Conservation (phyloP, 2,113 vertebrate genomes). For the Corapipo altera region DNA sequence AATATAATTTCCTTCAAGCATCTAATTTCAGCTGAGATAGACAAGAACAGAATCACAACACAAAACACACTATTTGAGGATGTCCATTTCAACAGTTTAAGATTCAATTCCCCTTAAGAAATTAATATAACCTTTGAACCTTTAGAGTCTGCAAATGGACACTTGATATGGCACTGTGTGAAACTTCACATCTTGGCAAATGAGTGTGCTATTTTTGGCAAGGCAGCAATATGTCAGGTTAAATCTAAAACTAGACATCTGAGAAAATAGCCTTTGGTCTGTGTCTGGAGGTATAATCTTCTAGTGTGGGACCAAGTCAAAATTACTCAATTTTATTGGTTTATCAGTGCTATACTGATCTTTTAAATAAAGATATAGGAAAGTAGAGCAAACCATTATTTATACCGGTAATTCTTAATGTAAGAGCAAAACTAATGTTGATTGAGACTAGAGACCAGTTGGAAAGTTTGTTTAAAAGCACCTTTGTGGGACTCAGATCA, state of each 20-base stretch:
- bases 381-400: background rate
- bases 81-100: background rate
- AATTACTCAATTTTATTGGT: background rate
- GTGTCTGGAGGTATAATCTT: background rate
- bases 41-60: background rate
- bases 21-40: background rate
- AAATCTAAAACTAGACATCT: background rate
- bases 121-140: background rate
- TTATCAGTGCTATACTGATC: background rate
- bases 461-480: slow-evolving; percentile 1
- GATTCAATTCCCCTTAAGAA: background rate
- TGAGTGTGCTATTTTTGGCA: background rate
- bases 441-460: background rate
- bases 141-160: background rate
- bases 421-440: background rate
- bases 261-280: background rate
- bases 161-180: background rate
- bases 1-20: background rate
- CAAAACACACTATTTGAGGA: background rate
- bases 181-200: background rate
- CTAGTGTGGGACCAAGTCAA: background rate
- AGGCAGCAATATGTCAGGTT: background rate
- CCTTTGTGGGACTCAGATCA: background rate
- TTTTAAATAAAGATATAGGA: background rate
- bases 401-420: background rate